Conservation (phyloP, 2,888 invertebrate species). For the Mesoligia furuncula region DNA sequence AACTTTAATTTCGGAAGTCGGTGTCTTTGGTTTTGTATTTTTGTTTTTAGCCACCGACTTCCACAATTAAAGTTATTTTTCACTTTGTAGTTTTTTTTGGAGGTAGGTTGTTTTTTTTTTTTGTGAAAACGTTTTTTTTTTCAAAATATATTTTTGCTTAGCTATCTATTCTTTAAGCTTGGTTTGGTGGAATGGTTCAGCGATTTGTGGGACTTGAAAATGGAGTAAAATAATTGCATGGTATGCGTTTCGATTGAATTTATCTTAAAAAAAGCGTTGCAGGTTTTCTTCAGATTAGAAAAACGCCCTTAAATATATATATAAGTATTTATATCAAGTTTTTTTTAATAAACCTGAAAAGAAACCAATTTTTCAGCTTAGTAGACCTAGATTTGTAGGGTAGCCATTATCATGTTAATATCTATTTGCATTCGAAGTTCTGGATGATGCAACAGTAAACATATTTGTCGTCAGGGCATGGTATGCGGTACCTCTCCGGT, state of each 20-base stretch:
- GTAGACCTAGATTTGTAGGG: neutral
- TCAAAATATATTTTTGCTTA: too few relatives aligned
- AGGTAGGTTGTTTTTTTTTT: too few relatives aligned
- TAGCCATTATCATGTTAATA: neutral
- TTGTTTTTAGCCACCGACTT: too few relatives aligned
- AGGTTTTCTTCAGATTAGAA: neutral
- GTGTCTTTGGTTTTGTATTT: too few relatives aligned
- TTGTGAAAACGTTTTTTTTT: neutral
- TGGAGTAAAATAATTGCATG: neutral
- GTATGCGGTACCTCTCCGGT: conserved; percentile 14
- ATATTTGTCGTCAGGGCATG: conserved; percentile 36
- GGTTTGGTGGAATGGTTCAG: neutral
- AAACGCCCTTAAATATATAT: too few relatives aligned
- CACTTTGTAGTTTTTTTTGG: too few relatives aligned
- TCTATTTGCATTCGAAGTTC: conserved; percentile 23
- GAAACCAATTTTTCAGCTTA: neutral
- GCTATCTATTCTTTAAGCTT: neutral
- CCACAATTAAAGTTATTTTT: too few relatives aligned
- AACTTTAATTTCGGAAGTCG: too few relatives aligned
- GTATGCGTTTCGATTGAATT: neutral
- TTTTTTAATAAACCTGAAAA: neutral
- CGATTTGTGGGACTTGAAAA: neutral
- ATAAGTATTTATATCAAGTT: too few relatives aligned
- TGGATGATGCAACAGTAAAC: conserved; percentile 65
- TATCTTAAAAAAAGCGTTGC: neutral